These are phyloP conservation scores for Drosophila seclusa DNA, from an alignment of 2,888 invertebrate species.

Conservation along the genomic window DNA sequence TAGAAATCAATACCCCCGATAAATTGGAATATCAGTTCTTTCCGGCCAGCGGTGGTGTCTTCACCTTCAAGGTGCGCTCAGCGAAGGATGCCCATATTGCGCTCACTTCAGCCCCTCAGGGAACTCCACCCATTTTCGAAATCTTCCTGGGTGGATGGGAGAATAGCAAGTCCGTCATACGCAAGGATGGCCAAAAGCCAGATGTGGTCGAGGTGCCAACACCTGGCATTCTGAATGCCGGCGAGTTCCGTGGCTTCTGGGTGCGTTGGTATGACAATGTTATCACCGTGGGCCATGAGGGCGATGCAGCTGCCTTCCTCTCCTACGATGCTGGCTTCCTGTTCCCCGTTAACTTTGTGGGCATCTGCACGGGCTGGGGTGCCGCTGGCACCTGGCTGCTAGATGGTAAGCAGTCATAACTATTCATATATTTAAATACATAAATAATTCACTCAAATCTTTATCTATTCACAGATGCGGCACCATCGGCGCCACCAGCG, in stretches of 20 bases:
- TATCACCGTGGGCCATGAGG: conserved; percentile 90
- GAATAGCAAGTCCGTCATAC: conserved; percentile 93
- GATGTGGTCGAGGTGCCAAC: conserved; percentile 90
- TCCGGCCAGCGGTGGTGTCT: conserved; percentile 88
- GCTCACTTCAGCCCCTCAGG: conserved; percentile 89
- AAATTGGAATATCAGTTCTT: conserved; percentile 93
- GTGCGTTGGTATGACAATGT: conserved; percentile 90
- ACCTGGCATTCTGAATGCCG: conserved; percentile 89
- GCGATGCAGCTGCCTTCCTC: conserved; percentile 90
- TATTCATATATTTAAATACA: background rate
- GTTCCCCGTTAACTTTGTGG: conserved; percentile 90
- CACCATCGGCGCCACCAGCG: conserved; percentile 52
- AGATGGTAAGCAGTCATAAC: conserved; percentile 87
- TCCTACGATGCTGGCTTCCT: conserved; percentile 90
- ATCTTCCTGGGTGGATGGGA: conserved; percentile 95
- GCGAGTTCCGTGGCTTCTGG: conserved; percentile 94
- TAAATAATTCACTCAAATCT: background rate
- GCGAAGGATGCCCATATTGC: conserved; percentile 94
- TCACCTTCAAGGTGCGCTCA: conserved; percentile 92
- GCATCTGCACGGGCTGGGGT: conserved; percentile 95
- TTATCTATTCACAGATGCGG: conserved; percentile 64
- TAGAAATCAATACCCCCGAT: conserved; percentile 91
- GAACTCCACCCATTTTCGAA: conserved; percentile 92
- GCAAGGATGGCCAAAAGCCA: conserved; percentile 91
- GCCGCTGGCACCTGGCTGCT: conserved; percentile 92